phyloP scores from a whole-genome alignment of 2,888 invertebrate genomes.

The Loripinus fragilis region DNA sequence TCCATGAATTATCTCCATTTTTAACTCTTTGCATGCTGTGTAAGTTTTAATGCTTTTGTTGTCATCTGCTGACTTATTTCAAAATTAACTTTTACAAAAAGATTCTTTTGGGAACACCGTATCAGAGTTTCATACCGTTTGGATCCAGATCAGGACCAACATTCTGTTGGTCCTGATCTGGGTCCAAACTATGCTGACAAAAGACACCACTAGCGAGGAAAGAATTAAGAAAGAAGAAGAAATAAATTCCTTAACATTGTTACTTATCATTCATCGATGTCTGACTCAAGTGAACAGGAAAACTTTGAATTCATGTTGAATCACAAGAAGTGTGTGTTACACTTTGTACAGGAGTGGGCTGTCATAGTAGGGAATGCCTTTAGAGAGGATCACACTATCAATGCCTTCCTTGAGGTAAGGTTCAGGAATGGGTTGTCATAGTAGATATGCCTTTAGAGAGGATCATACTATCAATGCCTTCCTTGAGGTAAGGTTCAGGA shows the following conservation, averaged over 20 bases:
- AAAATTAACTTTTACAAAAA: too few relatives aligned
- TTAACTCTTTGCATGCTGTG: too few relatives aligned
- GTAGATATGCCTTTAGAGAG: conserved; percentile 90
- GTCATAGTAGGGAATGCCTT: conserved; percentile 89
- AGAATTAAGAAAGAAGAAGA: too few relatives aligned
- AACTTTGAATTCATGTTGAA: conserved; percentile 75
- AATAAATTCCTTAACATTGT: conserved; percentile 64
- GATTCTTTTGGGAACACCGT: too few relatives aligned
- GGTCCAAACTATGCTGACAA: too few relatives aligned
- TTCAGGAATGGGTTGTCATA: conserved; percentile 90
- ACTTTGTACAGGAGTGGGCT: conserved; percentile 91
- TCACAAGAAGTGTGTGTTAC: conserved; percentile 90
- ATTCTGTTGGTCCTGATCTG: too few relatives aligned
- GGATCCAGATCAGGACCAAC: too few relatives aligned
- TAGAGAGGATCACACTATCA: conserved; percentile 89
- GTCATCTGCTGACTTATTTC: too few relatives aligned
- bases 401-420: conserved; percentile 89
- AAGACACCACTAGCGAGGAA: too few relatives aligned
- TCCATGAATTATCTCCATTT: too few relatives aligned
- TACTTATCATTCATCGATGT: conserved; percentile 77
- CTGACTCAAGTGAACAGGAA: conserved; percentile 70
- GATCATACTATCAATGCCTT: conserved; percentile 89
- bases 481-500: conserved; percentile 89
- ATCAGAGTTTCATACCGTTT: too few relatives aligned
- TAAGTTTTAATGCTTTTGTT: too few relatives aligned